Evolutionary conservation across 2,113 vertebrate genomes (phyloP), one percentile per base, ranked within the genome.

Genomic region (Natator depressus): DNA sequence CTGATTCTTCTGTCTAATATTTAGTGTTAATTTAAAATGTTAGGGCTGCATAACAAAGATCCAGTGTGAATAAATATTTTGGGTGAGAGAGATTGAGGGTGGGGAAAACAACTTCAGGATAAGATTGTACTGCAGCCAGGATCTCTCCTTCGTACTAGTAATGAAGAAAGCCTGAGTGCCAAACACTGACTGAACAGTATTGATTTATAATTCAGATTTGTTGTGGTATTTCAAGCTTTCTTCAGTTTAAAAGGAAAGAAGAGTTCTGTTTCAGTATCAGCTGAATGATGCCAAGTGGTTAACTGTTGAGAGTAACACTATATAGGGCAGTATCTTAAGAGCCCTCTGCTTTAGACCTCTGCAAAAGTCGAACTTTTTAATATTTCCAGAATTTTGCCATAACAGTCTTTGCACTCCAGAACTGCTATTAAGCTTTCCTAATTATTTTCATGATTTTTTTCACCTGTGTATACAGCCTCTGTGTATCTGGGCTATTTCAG

Each of bases 371-470:
- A 84, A 62, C 72, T 76, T 24, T 5, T 12, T n/a, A 47, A 2
- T 46, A 2, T 81, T 93, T 94, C 46, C 81, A 55, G n/a, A 55
- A 3, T 51, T 84, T 4, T 22, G 12, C 11, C 91, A 83, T 25
- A 38, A 88, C 22, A 85, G 53, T 1, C 1, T 93, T 10, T 85
- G 76, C 59, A 76, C 20, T 76, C 4, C 6, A 83, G 19, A 87
- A 42, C 42, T 27, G 78, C 62, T 93, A 12, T 38, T 53, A 16
- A 88, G 38, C 38, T 89, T 90, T 95, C 87, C 55, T 82, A 54
- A 46, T 7, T 65, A 89, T 0, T 81, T 83, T 76, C 46, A 89
- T 14, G 22, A 89, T 11, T 25, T 82, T 59, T 20, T 72, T 22
- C 35, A 10, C 16, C 4, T 27, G 5, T 38, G 1, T 50, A 3